A percentile compares a stretch with the other conserved stretches of the same genome.
Conservation (phyloP, 2,888 invertebrate species). For the Melieria picta region DNA sequence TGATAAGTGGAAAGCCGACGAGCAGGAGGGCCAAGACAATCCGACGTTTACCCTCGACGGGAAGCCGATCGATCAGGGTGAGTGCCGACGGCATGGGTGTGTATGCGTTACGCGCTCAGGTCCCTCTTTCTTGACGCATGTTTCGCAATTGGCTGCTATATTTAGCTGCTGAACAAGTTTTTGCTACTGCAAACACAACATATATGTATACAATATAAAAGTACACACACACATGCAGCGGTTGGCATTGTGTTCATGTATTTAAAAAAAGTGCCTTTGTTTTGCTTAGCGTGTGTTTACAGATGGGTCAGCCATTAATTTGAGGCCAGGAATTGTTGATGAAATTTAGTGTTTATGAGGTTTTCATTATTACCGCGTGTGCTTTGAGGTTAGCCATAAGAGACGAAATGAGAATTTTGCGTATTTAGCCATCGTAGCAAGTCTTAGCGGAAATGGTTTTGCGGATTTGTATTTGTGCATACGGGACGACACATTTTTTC, state of each 20-base stretch:
- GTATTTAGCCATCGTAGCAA: too few relatives aligned
- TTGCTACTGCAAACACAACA: neutral
- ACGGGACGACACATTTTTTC: too few relatives aligned
- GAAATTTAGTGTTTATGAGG: conserved; percentile 20
- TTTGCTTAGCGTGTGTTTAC: conserved; percentile 17
- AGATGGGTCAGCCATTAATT: neutral
- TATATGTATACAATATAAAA: neutral
- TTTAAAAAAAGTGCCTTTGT: neutral
- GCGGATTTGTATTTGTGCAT: too few relatives aligned
- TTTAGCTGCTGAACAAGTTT: neutral
- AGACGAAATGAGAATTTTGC: too few relatives aligned
- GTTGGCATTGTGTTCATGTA: neutral
- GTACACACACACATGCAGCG: neutral
- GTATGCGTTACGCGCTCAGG: neutral
- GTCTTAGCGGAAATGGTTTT: too few relatives aligned
- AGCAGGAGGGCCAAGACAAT: conserved; percentile 54
- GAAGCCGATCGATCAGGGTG: conserved; percentile 44
- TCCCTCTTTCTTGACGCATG: neutral
- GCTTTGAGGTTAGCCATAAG: too few relatives aligned
- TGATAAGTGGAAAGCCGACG: conserved; percentile 55
- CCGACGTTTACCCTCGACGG: conserved; percentile 45
- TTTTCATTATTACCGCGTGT: neutral
- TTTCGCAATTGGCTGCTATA: conserved; percentile 21
- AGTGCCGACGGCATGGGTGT: conserved; percentile 31
- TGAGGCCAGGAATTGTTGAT: conserved; percentile 11